Conservation (phyloP, 2,888 invertebrate genomes). For the Agonopterix arenella region DNA sequence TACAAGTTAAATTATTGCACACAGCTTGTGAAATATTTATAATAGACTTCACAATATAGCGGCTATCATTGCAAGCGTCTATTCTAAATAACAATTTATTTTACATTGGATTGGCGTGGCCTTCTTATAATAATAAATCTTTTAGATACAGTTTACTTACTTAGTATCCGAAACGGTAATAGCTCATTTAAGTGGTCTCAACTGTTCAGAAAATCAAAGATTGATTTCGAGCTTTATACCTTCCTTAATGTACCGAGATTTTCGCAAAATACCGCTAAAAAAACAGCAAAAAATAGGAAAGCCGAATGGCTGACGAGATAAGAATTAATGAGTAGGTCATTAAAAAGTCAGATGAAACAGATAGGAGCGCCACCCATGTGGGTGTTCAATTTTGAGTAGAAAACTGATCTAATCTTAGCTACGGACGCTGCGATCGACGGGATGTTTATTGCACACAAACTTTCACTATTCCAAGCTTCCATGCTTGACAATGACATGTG, state of each 20-base stretch:
- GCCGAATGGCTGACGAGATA: constrained; percentile 6
- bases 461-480: too few species aligned
- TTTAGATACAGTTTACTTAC: constrained; percentile 5
- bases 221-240: background rate
- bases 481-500: too few species aligned
- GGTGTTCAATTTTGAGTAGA: background rate
- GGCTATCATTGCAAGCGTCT: constrained; percentile 5
- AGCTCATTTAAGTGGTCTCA: background rate
- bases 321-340: constrained; percentile 11
- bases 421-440: background rate
- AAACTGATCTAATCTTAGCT: too few species aligned
- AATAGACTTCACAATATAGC: constrained; percentile 6
- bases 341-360: constrained; percentile 11
- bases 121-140: constrained; percentile 6
- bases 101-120: constrained; percentile 8
- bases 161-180: constrained; percentile 2
- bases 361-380: constrained; percentile 9
- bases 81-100: constrained; percentile 14
- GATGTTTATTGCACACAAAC: too few species aligned
- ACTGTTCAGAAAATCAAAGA: background rate
- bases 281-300: background rate
- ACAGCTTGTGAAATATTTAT: constrained; percentile 10
- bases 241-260: background rate
- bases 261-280: too few species aligned
- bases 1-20: constrained; percentile 11